These are phyloP conservation scores for Rhodinocichla rosea DNA, from an alignment of 2,113 vertebrate genomes.

Conservation along the genomic window DNA sequence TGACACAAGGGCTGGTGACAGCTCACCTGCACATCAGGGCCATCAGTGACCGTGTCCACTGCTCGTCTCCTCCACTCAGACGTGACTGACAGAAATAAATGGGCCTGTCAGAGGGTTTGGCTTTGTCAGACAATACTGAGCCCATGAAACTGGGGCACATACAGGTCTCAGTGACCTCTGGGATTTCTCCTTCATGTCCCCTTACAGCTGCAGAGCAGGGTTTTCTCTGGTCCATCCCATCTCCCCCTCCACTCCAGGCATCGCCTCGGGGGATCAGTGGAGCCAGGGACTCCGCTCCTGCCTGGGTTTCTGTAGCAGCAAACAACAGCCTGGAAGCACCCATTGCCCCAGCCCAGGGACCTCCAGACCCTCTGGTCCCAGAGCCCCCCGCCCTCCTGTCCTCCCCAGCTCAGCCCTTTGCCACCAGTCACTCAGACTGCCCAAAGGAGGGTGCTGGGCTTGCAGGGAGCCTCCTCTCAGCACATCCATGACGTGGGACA, in stretches of 20 bases:
- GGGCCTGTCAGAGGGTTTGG: not conserved
- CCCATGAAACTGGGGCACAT: not conserved
- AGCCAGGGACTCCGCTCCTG: not conserved
- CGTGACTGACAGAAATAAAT: not conserved
- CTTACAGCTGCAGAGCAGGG: not conserved
- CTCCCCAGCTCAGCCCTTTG: not conserved
- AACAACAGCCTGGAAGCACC: rapidly evolving
- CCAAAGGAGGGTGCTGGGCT: not conserved
- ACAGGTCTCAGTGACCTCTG: rapidly evolving
- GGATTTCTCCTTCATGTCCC: rapidly evolving
- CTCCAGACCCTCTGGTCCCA: rapidly evolving
- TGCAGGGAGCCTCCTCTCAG: not conserved
- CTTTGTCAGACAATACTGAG: not conserved
- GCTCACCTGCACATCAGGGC: rapidly evolving
- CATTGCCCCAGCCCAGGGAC: rapidly evolving
- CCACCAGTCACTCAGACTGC: not conserved
- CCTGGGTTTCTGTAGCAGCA: not conserved
- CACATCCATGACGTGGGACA: rapidly evolving
- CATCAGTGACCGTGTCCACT: not conserved
- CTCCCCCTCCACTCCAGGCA: not conserved
- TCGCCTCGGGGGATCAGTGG: rapidly evolving
- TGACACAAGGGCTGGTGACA: not conserved
- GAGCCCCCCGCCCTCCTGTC: too few relatives aligned
- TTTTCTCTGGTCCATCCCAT: rapidly evolving
- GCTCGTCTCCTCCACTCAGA: not conserved